Evolutionary conservation across 2,888 invertebrate genomes (phyloP), one percentile per base, ranked within the genome.

Genomic region (Pandemis cinnamomeana): DNA sequence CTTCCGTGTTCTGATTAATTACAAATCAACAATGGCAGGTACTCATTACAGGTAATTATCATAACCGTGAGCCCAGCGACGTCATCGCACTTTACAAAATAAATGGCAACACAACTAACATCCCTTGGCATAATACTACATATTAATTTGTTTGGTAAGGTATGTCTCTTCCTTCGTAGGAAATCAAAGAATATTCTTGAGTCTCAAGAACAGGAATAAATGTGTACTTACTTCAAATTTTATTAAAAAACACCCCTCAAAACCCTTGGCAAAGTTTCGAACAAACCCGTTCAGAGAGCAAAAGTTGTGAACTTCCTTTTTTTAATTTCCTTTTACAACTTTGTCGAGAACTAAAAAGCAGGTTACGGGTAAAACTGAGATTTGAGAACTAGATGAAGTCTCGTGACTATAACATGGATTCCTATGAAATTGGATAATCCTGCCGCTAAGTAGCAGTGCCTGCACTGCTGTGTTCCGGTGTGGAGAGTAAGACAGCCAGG

Each of bases 251-350:
- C 0, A 7, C 11, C 42, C 51, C 51, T n/a, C 48, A 61, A 51
- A 51, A 67, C 42, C 53, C n/a, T 62, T 42, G 15, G 2, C 15
- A 20, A 66, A 71, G 66, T 48, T 71, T 41, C 41, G 6, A 66
- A 71, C 27, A 44, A 15, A 20, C 41, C 48, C 20, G 41, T 51
- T 48, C 48, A 71, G 60, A 41, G 42, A 42, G 51, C 5, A 51
- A 51, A 42, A 61, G 60, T 67, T 71, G 51, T 42, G 53, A 67
- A 68, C 67, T 62, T 62, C 27, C 67, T 62, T 67, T 71, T 46
- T 41, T 8, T 44, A 67, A 62, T 27, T 62, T 68, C 36, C 61
- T 36, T 53, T 53, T 36, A 44, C 11, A 72, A 71, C n/a, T 61
- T 67, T 55, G 41, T 20, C n/a, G 53, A 36, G 44, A 53, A 62